These are phyloP conservation scores for Chaunax sp. DNA, from an alignment of 2,797 vertebrate genomes.

Conservation along the genomic window DNA sequence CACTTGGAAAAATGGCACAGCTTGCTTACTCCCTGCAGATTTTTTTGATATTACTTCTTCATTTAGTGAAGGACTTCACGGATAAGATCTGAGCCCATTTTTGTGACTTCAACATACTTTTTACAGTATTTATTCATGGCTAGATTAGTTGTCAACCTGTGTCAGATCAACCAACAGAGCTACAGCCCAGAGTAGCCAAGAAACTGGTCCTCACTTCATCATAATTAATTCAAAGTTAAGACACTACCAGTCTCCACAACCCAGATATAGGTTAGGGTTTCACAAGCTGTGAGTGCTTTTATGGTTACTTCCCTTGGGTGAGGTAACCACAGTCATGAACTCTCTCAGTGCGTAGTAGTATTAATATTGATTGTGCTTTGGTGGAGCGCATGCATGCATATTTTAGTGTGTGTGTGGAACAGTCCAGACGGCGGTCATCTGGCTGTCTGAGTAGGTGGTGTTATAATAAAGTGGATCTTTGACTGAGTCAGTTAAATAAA, in stretches of 20 bases:
- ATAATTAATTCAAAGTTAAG: slow-evolving; percentile 69
- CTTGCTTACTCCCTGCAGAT: neutral
- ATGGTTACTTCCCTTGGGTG: slow-evolving; percentile 41
- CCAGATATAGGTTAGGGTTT: slow-evolving; percentile 52
- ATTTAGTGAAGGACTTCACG: too few relatives aligned
- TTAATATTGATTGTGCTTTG: slow-evolving; percentile 70
- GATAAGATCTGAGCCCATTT: neutral
- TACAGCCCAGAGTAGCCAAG: slow-evolving; percentile 8
- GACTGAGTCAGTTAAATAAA: slow-evolving; percentile 47
- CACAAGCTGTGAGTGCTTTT: slow-evolving; percentile 52
- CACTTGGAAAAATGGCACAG: slow-evolving; percentile 30
- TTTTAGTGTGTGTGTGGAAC: slow-evolving; percentile 51
- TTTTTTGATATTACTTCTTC: neutral
- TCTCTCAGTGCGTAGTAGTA: slow-evolving; percentile 35
- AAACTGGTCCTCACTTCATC: slow-evolving; percentile 16
- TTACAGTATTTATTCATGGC: neutral
- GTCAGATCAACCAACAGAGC: slow-evolving; percentile 7
- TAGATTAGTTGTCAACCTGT: slow-evolving; percentile 16
- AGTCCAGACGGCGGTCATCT: slow-evolving; percentile 59
- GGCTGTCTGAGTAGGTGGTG: slow-evolving; percentile 48
- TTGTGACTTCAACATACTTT: neutral
- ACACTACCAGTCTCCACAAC: slow-evolving; percentile 17
- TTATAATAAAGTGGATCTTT: slow-evolving; percentile 19
- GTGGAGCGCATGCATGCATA: slow-evolving; percentile 61
- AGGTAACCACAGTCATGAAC: slow-evolving; percentile 51